Evolutionary conservation across 2,888 invertebrate genomes (phyloP).

Genomic region (Rhyacophila evoluta): DNA sequence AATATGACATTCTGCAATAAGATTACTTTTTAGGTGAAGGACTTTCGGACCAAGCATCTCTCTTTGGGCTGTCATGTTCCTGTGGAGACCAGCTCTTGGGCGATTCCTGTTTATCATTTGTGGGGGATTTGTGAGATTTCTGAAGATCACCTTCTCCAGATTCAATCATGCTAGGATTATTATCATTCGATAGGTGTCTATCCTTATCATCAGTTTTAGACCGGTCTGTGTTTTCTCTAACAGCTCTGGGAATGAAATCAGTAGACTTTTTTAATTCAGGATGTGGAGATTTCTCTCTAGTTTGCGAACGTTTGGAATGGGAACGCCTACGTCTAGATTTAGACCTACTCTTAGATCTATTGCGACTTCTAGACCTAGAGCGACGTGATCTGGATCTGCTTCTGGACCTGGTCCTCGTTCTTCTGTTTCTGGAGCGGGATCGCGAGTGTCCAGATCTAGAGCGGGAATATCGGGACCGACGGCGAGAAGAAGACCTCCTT

Average conservation of each 20-base stretch:
- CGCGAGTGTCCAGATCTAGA: slow-evolving; percentile 57
- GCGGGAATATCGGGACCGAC: slow-evolving; percentile 56
- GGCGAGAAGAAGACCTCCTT: slow-evolving; percentile 60
- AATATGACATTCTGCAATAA: neutral
- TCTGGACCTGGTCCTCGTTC: slow-evolving; percentile 43
- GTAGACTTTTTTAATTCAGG: neutral
- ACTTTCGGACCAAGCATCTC: slow-evolving; percentile 71
- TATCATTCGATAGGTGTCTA: neutral
- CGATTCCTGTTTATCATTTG: slow-evolving; percentile 58
- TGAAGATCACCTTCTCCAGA: slow-evolving; percentile 58
- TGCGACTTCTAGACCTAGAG: slow-evolving; percentile 56
- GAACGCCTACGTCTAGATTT: slow-evolving; percentile 51
- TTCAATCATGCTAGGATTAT: neutral
- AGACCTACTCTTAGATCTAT: slow-evolving; percentile 55
- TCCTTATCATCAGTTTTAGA: slow-evolving; percentile 34
- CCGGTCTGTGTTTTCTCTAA: slow-evolving; percentile 32
- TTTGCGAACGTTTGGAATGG: slow-evolving; percentile 38
- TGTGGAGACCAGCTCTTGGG: slow-evolving; percentile 76
- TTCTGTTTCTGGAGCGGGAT: slow-evolving; percentile 59
- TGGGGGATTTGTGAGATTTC: slow-evolving; percentile 31
- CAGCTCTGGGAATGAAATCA: slow-evolving; percentile 43
- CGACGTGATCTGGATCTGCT: slow-evolving; percentile 58
- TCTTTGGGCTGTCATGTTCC: slow-evolving; percentile 62
- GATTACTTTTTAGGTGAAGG: slow-evolving; percentile 56
- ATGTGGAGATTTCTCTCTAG: slow-evolving; percentile 35